A percentile compares a stretch with the other conserved stretches of the same genome.
These are phyloP conservation scores for Egretta garzetta DNA, from an alignment of 2,113 vertebrate genomes.

Conservation along the genomic window DNA sequence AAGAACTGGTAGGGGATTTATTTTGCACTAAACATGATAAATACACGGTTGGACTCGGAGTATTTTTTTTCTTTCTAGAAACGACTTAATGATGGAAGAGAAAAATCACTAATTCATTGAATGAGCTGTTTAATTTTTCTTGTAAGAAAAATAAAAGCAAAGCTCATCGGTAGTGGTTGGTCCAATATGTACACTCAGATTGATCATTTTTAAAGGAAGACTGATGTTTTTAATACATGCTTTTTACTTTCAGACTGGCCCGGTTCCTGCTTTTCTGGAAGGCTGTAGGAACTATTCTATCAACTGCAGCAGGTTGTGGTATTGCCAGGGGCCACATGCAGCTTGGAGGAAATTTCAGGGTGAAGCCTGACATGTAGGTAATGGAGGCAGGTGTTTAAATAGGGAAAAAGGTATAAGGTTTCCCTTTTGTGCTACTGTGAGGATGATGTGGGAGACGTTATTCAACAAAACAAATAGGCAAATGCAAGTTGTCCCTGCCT, in stretches of 20 bases:
- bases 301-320: not conserved
- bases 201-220: slow-evolving; percentile 30
- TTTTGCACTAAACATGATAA: slow-evolving; percentile 51
- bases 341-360: not conserved
- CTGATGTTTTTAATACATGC: slow-evolving; percentile 7
- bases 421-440: not conserved
- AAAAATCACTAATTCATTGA: slow-evolving; percentile 64
- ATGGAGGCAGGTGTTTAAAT: not conserved
- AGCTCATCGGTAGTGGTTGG: not conserved
- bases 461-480: not conserved
- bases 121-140: slow-evolving; percentile 36
- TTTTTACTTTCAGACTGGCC: slow-evolving; percentile 13
- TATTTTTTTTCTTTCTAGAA: slow-evolving; percentile 15
- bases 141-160: slow-evolving; percentile 36
- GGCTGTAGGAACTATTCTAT: not conserved
- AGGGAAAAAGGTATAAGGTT: not conserved
- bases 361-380: not conserved
- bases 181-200: not conserved
- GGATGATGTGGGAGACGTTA: not conserved
- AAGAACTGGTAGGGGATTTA: slow-evolving; percentile 54
- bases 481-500: not conserved
- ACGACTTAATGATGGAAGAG: slow-evolving; percentile 51
- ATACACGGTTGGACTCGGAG: slow-evolving; percentile 28
- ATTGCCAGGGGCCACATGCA: not conserved
- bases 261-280: slow-evolving; percentile 1